phyloP scores from a whole-genome alignment of 1,140 invertebrate genomes.

The Zaprionus capensis region DNA sequence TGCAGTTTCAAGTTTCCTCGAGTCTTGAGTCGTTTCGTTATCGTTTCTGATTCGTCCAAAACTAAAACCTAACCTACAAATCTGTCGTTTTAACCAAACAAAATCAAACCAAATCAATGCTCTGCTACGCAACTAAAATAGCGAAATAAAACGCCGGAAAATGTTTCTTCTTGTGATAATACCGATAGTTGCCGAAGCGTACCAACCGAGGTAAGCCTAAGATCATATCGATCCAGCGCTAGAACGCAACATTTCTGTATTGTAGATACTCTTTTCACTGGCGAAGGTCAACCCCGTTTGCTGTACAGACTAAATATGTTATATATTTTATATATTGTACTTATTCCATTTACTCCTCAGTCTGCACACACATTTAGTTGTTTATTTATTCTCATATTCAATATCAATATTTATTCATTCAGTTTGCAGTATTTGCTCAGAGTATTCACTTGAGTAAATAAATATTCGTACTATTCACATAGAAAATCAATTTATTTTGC shows the following conservation, averaged over 20 bases:
- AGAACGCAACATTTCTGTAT: conserved; percentile 32
- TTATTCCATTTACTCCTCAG: conserved; percentile 4
- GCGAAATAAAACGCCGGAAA: conserved; percentile 51
- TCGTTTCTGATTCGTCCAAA: conserved; percentile 48
- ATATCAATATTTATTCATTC: conserved; percentile 6
- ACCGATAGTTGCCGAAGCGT: conserved; percentile 47
- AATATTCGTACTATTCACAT: background rate
- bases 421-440: background rate
- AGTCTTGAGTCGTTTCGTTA: conserved; percentile 42
- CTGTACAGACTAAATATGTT: background rate
- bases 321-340: background rate
- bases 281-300: conserved; percentile 20
- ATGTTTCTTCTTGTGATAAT: conserved; percentile 60
- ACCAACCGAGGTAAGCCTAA: conserved; percentile 66
- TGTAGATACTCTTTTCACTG: conserved; percentile 23
- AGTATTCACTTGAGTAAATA: conserved; percentile 9
- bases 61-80: conserved; percentile 52
- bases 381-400: conserved; percentile 15
- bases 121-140: conserved; percentile 29
- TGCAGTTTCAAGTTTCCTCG: conserved; percentile 37
- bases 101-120: conserved; percentile 12
- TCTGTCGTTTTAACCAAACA: conserved; percentile 60
- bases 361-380: conserved; percentile 24
- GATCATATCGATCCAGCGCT: conserved; percentile 29
- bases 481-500: conserved; percentile 18